Percentiles rank a stretch among this genome's conserved stretches.
Evolutionary conservation across 2,888 invertebrate species (phyloP).

Genomic region (Trilocha varians): DNA sequence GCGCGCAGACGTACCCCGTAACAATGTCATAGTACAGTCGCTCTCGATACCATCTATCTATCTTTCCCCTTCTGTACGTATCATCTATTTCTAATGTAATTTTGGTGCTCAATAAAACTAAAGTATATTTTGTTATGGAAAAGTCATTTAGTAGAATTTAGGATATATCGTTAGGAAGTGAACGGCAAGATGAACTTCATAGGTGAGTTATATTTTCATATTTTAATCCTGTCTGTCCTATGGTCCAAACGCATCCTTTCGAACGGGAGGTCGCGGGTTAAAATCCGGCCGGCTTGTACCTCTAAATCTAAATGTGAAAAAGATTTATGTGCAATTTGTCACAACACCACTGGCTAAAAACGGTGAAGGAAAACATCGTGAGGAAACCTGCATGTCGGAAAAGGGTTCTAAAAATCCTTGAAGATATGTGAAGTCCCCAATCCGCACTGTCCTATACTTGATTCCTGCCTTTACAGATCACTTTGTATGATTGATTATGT

Average conservation of each 20-base stretch:
- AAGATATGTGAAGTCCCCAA: too few species aligned
- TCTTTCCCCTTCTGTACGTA: constrained; percentile 54
- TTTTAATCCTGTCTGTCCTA: background rate
- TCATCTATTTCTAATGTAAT: constrained; percentile 60
- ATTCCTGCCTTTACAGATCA: too few species aligned
- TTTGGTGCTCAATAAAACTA: constrained; percentile 60
- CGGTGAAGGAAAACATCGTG: too few species aligned
- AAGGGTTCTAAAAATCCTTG: too few species aligned
- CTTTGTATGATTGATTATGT: too few species aligned
- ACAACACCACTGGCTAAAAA: too few species aligned
- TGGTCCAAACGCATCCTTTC: background rate
- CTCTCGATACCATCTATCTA: constrained; percentile 22
- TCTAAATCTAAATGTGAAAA: too few species aligned
- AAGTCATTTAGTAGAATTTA: constrained; percentile 34
- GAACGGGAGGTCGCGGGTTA: too few species aligned
- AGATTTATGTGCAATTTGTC: too few species aligned
- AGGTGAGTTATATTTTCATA: constrained; percentile 38
- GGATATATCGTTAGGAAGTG: constrained; percentile 32
- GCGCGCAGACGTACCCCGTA: constrained; percentile 31
- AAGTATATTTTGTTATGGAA: constrained; percentile 45
- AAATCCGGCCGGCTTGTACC: too few species aligned
- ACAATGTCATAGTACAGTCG: constrained; percentile 51
- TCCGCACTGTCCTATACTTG: too few species aligned
- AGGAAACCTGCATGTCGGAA: too few species aligned
- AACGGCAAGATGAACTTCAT: constrained; percentile 61